Base-by-base conservation (phyloP, 2,113 vertebrate genomes). In the Enhydra lutris region DNA sequence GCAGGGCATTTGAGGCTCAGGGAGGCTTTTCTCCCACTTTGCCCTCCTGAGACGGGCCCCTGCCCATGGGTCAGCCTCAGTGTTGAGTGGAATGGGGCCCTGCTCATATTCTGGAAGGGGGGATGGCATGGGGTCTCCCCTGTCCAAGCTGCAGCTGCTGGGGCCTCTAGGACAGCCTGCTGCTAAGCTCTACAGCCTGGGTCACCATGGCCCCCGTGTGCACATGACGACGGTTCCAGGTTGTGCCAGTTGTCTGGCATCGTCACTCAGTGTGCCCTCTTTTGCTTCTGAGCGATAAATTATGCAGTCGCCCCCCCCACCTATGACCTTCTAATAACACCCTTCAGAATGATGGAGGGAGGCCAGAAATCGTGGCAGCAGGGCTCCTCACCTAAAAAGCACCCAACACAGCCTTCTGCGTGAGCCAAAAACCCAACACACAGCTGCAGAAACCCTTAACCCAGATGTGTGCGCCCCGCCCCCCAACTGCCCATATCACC, bases 401-500 rank as follows among this genome's bases (percentile, higher is more conserved):
- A n/a, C 26, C 55, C 45, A n/a, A 9, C 7, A 81, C 34, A 73
- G 63, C 47, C 10, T 61, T 31, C 36, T 2, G 2, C 6, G 9
- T 23, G 84, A 26, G 23, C 10, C n/a, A 42, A 36, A 83, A 88
- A 73, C 20, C 63, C n/a, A n/a, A 7, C 0, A 1, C 24, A 71
- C 61, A 55, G 10, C 39, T 69, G 17, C 13, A 73, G 69, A 59
- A 65, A 4, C 23, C 24, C 14, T 42, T 47, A 34, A 95, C 29
- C n/a, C 24, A 89, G 39, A 74, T 6, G 4, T 29, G 42, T 4
- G 36, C 47, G 8, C 1, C 12, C 29, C 14, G 9, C 13, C 13
- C 11, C 29, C 14, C 61, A 23, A 55, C 9, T 59, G 8, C 45
- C 15, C 74, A 26, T 24, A 11, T 17, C 0, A 0, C 9, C 29